phyloP scores from a whole-genome alignment of 23 tunicate genomes.

The Aplidium turbinatum region DNA sequence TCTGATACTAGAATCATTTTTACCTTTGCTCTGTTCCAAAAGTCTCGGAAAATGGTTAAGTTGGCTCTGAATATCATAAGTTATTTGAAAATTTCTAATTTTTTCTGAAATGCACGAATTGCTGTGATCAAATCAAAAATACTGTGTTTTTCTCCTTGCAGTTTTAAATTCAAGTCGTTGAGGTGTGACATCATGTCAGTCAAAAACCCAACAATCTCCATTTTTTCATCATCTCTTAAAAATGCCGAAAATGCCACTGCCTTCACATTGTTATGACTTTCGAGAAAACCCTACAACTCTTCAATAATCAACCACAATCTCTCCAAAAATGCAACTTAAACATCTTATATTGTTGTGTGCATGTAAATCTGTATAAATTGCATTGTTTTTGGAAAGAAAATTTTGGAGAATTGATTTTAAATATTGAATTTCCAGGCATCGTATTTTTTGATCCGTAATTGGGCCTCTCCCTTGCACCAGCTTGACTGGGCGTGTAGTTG shows the following conservation, averaged over 20 bases:
- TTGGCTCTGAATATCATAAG: conserved; percentile 1
- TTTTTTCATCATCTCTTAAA: conserved; percentile 19
- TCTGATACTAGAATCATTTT: conserved; percentile 12
- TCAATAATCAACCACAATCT: conserved; percentile 11
- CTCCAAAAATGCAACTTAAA: no score
- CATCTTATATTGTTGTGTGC: conserved; percentile 30
- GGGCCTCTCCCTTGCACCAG: no score
- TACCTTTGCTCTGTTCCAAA: conserved; percentile 17
- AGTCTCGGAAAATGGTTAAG: conserved; percentile 19
- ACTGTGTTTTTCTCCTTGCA: conserved; percentile 21
- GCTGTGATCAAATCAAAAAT: conserved; percentile 12
- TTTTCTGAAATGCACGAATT: conserved; percentile 9
- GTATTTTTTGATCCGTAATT: no score
- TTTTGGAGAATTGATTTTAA: not conserved
- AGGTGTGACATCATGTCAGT: conserved; percentile 33
- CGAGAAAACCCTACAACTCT: not conserved
- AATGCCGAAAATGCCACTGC: conserved; percentile 25
- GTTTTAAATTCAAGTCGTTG: conserved; percentile 17
- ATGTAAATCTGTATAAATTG: conserved; percentile 8
- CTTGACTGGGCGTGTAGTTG: no score
- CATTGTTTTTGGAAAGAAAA: conserved; percentile 33
- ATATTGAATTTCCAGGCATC: no score
- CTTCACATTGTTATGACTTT: conserved; percentile 18
- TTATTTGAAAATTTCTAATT: not conserved
- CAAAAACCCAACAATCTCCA: conserved; percentile 28